These are phyloP conservation scores for Gila robusta DNA, from an alignment of 2,797 vertebrate species.

Conservation along the genomic window DNA sequence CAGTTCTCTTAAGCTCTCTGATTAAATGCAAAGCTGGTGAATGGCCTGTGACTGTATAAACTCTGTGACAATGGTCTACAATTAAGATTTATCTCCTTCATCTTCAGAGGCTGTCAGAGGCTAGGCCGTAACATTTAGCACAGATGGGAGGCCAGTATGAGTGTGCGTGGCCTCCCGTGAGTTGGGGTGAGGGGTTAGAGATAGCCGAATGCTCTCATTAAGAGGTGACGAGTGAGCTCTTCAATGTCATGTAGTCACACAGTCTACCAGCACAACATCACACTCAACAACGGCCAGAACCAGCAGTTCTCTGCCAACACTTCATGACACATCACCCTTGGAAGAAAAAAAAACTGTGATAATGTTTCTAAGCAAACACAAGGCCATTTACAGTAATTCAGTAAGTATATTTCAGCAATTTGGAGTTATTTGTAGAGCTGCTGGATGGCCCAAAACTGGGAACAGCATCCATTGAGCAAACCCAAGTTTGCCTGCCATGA, in stretches of 20 bases:
- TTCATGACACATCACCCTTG: constrained; percentile 26
- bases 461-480: constrained; percentile 15
- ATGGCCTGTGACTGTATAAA: constrained; percentile 36
- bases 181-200: constrained; percentile 67
- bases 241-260: constrained; percentile 64
- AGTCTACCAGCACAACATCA: constrained; percentile 42
- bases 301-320: constrained; percentile 38
- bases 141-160: constrained; percentile 74
- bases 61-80: constrained; percentile 15
- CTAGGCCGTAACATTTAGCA: constrained; percentile 75
- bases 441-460: constrained; percentile 18
- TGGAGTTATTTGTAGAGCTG: constrained; percentile 29
- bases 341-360: constrained; percentile 6
- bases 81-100: constrained; percentile 68
- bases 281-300: constrained; percentile 17
- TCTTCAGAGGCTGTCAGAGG: constrained; percentile 71
- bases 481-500: constrained; percentile 14
- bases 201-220: constrained; percentile 78
- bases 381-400: constrained; percentile 36
- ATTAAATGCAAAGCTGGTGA: constrained; percentile 24
- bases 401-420: constrained; percentile 38
- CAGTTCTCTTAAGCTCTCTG: background rate
- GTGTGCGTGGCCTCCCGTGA: constrained; percentile 55
- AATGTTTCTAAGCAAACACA: constrained; percentile 37
- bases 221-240: constrained; percentile 80